Evolutionary conservation across 2,113 vertebrate genomes (phyloP).

Genomic region (Elachura formosa): DNA sequence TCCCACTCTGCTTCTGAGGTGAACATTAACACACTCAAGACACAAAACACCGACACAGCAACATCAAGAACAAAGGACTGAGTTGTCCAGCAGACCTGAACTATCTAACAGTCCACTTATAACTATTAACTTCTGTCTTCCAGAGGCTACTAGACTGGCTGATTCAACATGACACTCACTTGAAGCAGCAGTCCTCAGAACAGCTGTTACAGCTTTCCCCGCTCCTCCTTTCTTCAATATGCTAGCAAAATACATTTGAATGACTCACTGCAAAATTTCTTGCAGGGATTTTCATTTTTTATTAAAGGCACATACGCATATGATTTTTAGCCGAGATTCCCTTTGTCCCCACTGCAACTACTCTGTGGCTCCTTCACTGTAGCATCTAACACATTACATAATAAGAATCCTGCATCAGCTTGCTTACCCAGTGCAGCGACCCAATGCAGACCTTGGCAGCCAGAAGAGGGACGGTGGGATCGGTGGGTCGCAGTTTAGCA

Average conservation of each 20-base stretch:
- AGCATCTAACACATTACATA: not conserved
- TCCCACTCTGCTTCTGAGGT: not conserved
- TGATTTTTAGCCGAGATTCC: not conserved
- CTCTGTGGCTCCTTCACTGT: not conserved
- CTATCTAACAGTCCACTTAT: not conserved
- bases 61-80: not conserved
- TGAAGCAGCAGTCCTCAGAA: not conserved
- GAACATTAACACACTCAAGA: not conserved
- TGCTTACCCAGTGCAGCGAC: conserved; percentile 92
- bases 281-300: not conserved
- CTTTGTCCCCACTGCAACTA: not conserved
- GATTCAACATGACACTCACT: not conserved
- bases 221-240: not conserved
- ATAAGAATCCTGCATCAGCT: conserved; percentile 34
- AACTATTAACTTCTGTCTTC: not conserved
- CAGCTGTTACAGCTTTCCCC: fast-evolving
- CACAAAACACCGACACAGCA: not conserved
- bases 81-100: not conserved
- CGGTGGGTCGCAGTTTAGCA: conserved; percentile 82
- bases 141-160: not conserved
- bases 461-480: conserved; percentile 88
- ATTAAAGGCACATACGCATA: not conserved
- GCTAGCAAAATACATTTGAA: not conserved
- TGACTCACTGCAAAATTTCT: not conserved
- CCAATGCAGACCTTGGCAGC: conserved; percentile 95